Evolutionary conservation across 1,140 invertebrate species (phyloP).

Genomic region (Brachionus rotundiformis): DNA sequence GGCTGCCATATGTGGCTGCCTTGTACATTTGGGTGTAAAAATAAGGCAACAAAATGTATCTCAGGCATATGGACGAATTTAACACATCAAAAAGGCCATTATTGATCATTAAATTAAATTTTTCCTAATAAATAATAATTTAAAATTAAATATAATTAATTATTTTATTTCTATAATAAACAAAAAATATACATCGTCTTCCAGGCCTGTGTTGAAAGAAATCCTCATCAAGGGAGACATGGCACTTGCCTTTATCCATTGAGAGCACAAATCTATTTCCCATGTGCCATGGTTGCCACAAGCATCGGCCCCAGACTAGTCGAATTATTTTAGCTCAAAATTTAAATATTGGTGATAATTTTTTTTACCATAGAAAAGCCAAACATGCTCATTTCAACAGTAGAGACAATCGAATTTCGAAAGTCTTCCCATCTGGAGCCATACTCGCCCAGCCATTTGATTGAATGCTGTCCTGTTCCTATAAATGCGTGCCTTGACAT

Average conservation of each 20-base stretch:
- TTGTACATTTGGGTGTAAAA: conserved; percentile 78
- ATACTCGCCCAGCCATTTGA: conserved; percentile 44
- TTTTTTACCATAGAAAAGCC: conserved; percentile 29
- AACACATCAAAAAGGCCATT: conserved; percentile 26
- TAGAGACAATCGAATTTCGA: conserved; percentile 17
- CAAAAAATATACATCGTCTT: neutral
- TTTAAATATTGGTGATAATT: too few species aligned
- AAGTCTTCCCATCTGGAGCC: conserved; percentile 37
- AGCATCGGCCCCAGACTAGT: conserved; percentile 25
- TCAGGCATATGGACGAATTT: conserved; percentile 53
- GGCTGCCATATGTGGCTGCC: conserved; percentile 71
- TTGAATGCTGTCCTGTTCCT: conserved; percentile 39
- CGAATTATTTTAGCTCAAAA: too few species aligned
- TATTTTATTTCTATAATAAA: neutral
- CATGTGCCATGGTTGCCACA: neutral
- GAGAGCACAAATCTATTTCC: conserved; percentile 3
- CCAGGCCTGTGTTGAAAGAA: neutral
- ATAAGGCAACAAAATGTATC: conserved; percentile 78
- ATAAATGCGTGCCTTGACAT: conserved; percentile 49
- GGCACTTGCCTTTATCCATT: conserved; percentile 48
- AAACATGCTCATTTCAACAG: conserved; percentile 50
- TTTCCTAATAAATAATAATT: conserved; percentile 23
- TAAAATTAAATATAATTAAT: too few species aligned
- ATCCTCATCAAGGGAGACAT: conserved; percentile 44
- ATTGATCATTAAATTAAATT: conserved; percentile 13